Evolutionary conservation across 2,888 invertebrate species (phyloP).

Genomic region (Onchidella celtica): DNA sequence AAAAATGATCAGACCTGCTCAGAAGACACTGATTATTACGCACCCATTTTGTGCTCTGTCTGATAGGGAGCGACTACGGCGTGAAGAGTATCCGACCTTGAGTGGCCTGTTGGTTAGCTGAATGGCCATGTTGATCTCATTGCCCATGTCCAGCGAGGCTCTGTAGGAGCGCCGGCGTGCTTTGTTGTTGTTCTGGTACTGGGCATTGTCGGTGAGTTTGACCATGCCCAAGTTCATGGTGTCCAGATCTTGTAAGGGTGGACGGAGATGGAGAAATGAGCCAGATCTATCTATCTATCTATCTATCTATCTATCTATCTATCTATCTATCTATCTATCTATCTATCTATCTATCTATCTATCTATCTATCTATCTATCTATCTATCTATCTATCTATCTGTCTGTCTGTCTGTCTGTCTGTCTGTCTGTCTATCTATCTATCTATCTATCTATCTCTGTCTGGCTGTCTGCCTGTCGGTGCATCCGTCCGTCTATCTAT

Average conservation of each 20-base stretch:
- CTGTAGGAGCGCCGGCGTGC: background rate
- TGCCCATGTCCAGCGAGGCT: slow-evolving; percentile 15
- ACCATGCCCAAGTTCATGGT: background rate
- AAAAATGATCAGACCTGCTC: no score
- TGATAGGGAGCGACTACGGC: background rate
- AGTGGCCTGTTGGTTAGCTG: slow-evolving; percentile 23
- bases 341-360: background rate
- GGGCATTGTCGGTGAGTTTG: background rate
- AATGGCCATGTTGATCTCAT: slow-evolving; percentile 19
- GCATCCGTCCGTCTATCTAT: no score
- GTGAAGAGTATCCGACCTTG: background rate
- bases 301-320: background rate
- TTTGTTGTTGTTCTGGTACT: slow-evolving; percentile 36
- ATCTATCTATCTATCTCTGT: no score
- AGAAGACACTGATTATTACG: no score
- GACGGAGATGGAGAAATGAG: background rate
- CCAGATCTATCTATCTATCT: background rate
- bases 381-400: no score
- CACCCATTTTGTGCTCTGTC: no score
- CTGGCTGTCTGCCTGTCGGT: no score
- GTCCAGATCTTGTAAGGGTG: background rate
- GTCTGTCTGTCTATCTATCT: no score
- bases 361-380: background rate
- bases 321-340: background rate
- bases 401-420: no score